Evolutionary conservation across 2,113 vertebrate species (phyloP), one percentile per base, ranked within the genome.

Genomic region (Epinephelus moara): DNA sequence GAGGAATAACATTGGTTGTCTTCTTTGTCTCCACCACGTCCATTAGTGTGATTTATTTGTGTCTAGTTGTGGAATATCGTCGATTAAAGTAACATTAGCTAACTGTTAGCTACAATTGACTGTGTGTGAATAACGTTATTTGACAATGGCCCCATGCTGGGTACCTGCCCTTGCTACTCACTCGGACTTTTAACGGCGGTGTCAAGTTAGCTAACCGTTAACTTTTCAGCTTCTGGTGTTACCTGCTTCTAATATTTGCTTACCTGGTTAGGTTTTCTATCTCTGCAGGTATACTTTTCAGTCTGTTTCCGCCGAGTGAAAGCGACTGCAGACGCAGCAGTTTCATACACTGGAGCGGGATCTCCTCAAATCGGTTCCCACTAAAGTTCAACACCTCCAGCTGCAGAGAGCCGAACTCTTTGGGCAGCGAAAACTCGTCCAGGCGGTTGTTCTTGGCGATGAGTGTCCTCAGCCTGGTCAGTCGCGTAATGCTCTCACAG

Each of bases 401-500:
- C 70, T 69, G 91, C 92, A 97, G 92, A 66, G 94, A 96, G 63
- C 96, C 92, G 60, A 98, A 96, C 75, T 96, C 95, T 80, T 99
- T 99, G 75, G 98, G 98, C 85, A 98, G 92, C 3, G 98, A 96
- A 17, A 94, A 94, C 86, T 96, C 97, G 79, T 97, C 96, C 70
- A 99, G 95, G 4, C 96, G 95, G 94, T 99, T 99, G 96, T 99
- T 99, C 93, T 98, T 98, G 82, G 98, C 98, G 80, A 99, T 82
- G 19, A 99, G 94, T 15, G 97, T 97, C 79, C 92, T 96, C 9
- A 99, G 96, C 45, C 94, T 94, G 76, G 85, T 83, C 61, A 99
- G 91, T 0, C 91, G 92, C 1, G 96, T 94, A 45, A 99, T 90
- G 84, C 96, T 96, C 0, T 96, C 94, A 3, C 96, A 96, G n/a